Evolutionary conservation across 1,140 invertebrate genomes (phyloP).

Genomic region (Stratiolaelaps scimitus): DNA sequence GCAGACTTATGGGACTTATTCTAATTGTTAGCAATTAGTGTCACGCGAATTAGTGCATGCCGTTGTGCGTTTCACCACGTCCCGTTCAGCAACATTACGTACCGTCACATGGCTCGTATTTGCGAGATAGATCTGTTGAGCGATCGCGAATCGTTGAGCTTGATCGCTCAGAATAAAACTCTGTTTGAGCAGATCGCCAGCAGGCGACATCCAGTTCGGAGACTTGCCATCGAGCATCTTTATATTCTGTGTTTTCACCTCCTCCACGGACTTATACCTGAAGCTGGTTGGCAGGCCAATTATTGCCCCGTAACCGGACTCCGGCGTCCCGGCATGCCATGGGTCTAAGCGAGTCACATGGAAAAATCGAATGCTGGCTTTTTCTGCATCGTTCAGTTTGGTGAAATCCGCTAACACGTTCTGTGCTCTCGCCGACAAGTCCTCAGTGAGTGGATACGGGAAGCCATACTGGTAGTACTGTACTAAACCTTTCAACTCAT

Average conservation of each 20-base stretch:
- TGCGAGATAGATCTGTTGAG: conserved; percentile 19
- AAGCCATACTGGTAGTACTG: not conserved
- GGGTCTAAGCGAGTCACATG: not conserved
- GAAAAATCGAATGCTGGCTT: conserved; percentile 10
- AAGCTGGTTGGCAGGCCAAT: not conserved
- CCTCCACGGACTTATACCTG: not conserved
- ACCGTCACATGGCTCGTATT: conserved; percentile 17
- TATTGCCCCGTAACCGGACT: not conserved
- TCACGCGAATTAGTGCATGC: too few species aligned
- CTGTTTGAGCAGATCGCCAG: not conserved
- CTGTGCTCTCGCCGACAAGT: not conserved
- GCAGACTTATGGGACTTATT: too few species aligned
- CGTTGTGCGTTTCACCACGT: too few species aligned
- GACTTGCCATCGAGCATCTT: not conserved
- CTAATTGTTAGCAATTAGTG: too few species aligned
- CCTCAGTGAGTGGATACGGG: not conserved
- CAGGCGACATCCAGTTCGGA: not conserved
- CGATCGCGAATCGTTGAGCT: conserved; percentile 8
- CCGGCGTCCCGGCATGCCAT: not conserved
- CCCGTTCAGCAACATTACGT: not conserved
- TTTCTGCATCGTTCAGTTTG: not conserved
- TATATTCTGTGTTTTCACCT: not conserved
- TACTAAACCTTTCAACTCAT: not conserved
- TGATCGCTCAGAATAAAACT: not conserved
- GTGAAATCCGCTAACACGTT: not conserved